These are phyloP conservation scores for Ornithoptera alexandrae DNA, from an alignment of 2,888 invertebrate genomes.

Conservation along the genomic window DNA sequence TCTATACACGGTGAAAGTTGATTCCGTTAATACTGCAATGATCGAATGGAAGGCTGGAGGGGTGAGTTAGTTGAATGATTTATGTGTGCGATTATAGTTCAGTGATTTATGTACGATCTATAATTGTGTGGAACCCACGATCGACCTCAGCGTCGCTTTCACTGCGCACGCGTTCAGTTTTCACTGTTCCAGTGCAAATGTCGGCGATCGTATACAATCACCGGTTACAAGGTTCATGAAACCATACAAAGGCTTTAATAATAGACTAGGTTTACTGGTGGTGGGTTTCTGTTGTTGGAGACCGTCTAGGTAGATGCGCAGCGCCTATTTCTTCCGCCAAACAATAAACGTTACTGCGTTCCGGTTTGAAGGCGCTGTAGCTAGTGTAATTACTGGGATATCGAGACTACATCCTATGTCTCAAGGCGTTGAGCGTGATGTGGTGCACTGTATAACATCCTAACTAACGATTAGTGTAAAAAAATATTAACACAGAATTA, in stretches of 20 bases:
- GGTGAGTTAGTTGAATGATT: background rate
- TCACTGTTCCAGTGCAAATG: slow-evolving; percentile 14
- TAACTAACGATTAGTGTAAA: no score
- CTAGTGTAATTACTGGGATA: no score
- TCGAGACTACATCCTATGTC: no score
- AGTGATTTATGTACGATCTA: slow-evolving; percentile 6
- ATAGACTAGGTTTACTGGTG: background rate
- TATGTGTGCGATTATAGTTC: slow-evolving; percentile 10
- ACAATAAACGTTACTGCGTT: no score
- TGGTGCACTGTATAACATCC: no score
- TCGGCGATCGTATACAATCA: background rate
- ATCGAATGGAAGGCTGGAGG: background rate
- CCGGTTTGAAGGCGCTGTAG: no score
- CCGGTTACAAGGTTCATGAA: background rate
- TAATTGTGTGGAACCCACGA: slow-evolving; percentile 11
- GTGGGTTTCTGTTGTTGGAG: no score
- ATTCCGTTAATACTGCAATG: background rate
- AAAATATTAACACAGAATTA: no score
- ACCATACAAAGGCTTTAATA: background rate
- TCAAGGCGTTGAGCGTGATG: no score
- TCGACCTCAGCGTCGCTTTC: slow-evolving; percentile 20
- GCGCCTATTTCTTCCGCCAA: no score
- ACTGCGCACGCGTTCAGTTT: slow-evolving; percentile 16
- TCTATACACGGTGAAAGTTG: background rate
- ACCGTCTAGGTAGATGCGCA: no score